Conservation (phyloP, 2,888 invertebrate species). For the Cheilosia impressa region DNA sequence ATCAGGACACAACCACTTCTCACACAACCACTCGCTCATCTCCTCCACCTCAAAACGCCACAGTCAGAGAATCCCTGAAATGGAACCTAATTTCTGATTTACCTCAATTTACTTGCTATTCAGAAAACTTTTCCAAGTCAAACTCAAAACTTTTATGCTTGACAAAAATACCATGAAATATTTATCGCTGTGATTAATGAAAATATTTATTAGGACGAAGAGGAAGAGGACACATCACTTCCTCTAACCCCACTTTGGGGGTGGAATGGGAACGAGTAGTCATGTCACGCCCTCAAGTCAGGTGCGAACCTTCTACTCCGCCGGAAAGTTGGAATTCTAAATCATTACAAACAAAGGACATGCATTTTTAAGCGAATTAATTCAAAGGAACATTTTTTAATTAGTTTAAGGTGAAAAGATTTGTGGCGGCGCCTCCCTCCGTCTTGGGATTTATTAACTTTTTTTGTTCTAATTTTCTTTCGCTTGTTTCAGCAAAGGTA, state of each 20-base stretch:
- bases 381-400: constrained; percentile 79
- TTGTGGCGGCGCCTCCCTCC: constrained; percentile 76
- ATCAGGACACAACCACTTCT: constrained; percentile 30
- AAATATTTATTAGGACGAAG: constrained; percentile 69
- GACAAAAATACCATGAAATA: constrained; percentile 76
- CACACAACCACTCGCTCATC: not conserved
- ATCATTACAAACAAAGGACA: constrained; percentile 74
- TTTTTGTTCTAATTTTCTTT: constrained; percentile 39
- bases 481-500: constrained; percentile 1
- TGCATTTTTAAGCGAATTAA: constrained; percentile 75
- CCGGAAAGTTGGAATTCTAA: constrained; percentile 65
- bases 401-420: constrained; percentile 81
- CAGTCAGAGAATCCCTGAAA: constrained; percentile 71
- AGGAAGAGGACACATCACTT: not conserved
- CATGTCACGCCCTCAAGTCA: constrained; percentile 67
- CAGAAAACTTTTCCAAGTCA: constrained; percentile 73
- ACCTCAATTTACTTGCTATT: constrained; percentile 77
- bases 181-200: constrained; percentile 77
- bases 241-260: not conserved
- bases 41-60: not conserved
- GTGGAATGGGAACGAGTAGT: not conserved
- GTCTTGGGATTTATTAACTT: constrained; percentile 77
- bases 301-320: constrained; percentile 48
- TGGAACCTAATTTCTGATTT: constrained; percentile 77
- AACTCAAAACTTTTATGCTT: constrained; percentile 69